Base-by-base conservation (phyloP, 2,113 vertebrate species). In the Furnarius figulus region DNA sequence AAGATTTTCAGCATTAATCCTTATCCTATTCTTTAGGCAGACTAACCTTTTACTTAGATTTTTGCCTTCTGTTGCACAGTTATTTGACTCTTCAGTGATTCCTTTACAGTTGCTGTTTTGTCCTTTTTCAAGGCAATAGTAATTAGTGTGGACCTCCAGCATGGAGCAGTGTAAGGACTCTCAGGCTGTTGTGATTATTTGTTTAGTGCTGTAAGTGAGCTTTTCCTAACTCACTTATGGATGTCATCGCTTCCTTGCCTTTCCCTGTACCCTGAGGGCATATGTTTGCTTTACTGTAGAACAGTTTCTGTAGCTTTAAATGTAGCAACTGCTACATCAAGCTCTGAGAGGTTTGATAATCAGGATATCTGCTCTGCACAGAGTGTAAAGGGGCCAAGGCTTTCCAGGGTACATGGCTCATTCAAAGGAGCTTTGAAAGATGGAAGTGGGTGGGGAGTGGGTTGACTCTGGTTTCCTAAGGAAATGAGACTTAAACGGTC, bases 11-110 rank as follows among this genome's bases (percentile, higher is more conserved):
- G 61, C 53, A 68, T 84, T 90, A 95, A 95, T 97, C 89, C 80
- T 81, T 65, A 91, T 89, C 80, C 76, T 67, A 7, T 63, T 95
- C 91, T 87, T 72, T n/a, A 90, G 83, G 84, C 81, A 87, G 95
- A 52, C 86, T 95, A 89, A 95, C 83, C 94, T 96, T 93, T 92
- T 87, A 67, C 89, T 93, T 87, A 75, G 93, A 67, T 92, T 89
- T 93, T 95, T 97, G 84, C 80, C 80, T 95, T 73, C 65, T 89
- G 33, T 89, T 96, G 89, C 80, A 87, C 86, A 65, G 52, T 90
- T 84, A 90, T 40, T 83, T 16, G 65, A 89, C 84, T 95, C 68
- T 59, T 92, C 35, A 63, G 73, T 75, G 83, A 44, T 92, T 92
- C 74, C 86, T 95, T 87, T 93, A n/a, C 56, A 84, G 52, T 44